Base-by-base conservation (phyloP, 2,113 vertebrate genomes). In the Nycticryphes semicollaris region DNA sequence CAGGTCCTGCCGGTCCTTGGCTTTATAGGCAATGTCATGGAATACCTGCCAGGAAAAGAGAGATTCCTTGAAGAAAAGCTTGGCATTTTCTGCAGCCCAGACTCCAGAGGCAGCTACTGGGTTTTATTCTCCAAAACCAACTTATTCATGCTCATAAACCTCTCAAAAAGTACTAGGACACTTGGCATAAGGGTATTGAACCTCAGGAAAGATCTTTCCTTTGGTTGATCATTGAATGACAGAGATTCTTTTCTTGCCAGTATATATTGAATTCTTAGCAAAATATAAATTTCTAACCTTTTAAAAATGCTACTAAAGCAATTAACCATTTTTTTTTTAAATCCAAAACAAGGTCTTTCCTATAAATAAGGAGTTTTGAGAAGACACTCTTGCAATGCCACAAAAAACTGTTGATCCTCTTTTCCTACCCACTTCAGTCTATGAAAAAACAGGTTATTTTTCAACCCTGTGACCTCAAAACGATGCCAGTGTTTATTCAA, bases 1-100 rank as follows among this genome's bases (percentile, higher is more conserved):
- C 89, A 99, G 98, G 96, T 99, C 99, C 41, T 99, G 98, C 91
- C 99, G 98, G 96, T 99, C 99, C 98, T 99, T 99, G 77, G 99
- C 99, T 97, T 99, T 99, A 87, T 99, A 99, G 31, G 99, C 99
- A 76, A 99, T 99, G 97, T 99, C 99, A 37, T 99, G 99, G 96
- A 99, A 99, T 4, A 99, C 98, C 99, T 99, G 94, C 53, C 93
- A 43, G 53, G 51, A 53, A 67, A 24, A 84, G 50, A 30, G 24
- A 94, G 27, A 67, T 12, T 22, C 68, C 31, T 1, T 2, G 17
- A 5, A 70, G 47, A 17, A 76, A 39, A 59, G 18, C 7, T 47
- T 4, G 33, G 15, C 7, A 14, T 48, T 48, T 88, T 33, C 31
- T 64, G 33, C 27, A 56, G 39, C 33, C 24, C 41, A 67, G 48